Conservation (phyloP, 2,113 vertebrate species). For the Anoplopoma fimbria region DNA sequence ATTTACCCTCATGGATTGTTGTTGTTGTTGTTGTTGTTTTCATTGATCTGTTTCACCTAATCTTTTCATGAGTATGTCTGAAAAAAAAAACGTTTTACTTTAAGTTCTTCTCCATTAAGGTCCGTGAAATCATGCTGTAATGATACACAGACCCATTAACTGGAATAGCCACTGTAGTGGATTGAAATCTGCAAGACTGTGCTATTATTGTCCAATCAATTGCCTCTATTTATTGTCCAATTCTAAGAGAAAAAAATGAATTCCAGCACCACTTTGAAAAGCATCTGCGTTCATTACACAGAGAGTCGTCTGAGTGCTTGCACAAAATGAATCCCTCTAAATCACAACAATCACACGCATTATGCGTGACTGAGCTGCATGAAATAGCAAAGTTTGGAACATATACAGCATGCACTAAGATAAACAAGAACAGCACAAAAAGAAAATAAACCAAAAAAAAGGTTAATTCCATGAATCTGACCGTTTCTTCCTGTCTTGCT, state of each 20-base stretch:
- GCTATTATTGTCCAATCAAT: conserved; percentile 25
- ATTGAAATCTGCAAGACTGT: neutral
- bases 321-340: neutral
- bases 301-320: neutral
- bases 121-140: neutral
- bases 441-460: neutral
- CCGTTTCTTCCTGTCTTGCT: neutral
- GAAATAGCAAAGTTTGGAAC: neutral
- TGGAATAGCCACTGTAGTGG: neutral
- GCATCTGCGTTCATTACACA: neutral
- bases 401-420: neutral
- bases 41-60: neutral
- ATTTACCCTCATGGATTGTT: neutral
- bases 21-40: neutral
- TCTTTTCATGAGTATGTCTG: neutral
- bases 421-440: neutral
- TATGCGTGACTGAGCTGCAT: conserved; percentile 10
- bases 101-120: neutral
- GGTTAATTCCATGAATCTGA: neutral
- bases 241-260: conserved; percentile 3
- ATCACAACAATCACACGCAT: neutral
- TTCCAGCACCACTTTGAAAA: conserved; percentile 10
- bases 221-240: neutral
- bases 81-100: neutral
- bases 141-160: neutral